A percentile compares a stretch with the other conserved stretches of the same genome.
Conservation (phyloP, 2,113 vertebrate genomes). For the Tylochromis polylepis region DNA sequence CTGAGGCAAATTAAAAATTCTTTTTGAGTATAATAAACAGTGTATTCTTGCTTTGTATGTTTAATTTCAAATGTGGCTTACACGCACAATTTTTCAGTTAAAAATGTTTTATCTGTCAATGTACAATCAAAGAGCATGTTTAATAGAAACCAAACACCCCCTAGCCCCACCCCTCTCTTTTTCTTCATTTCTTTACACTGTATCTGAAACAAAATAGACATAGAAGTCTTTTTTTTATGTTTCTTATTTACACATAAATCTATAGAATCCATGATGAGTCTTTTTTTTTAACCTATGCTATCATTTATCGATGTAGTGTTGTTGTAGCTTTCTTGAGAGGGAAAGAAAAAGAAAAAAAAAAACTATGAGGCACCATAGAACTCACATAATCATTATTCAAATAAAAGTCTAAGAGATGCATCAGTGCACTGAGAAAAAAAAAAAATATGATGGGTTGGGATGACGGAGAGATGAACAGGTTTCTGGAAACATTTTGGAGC, state of each 20-base stretch:
- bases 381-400: constrained; percentile 2
- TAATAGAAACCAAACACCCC: not conserved
- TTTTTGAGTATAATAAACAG: not conserved
- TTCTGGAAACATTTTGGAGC: constrained; percentile 31
- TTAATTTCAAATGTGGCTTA: not conserved
- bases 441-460: not conserved
- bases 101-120: not conserved
- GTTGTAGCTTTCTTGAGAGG: not conserved
- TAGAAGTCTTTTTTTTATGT: not conserved
- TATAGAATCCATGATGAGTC: not conserved
- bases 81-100: not conserved
- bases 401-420: constrained; percentile 14
- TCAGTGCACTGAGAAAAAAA: not conserved
- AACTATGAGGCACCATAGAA: not conserved
- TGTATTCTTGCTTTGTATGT: not conserved
- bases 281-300: not conserved
- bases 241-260: not conserved
- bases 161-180: not conserved
- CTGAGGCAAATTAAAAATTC: not conserved
- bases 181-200: not conserved
- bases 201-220: not conserved
- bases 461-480: constrained; percentile 6
- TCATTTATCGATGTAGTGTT: not conserved
- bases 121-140: constrained; percentile 22
- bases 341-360: not conserved